Percentiles rank a stretch among this genome's conserved stretches.
phyloP scores from a whole-genome alignment of 23 tunicate species.

The Diplosoma virens region DNA sequence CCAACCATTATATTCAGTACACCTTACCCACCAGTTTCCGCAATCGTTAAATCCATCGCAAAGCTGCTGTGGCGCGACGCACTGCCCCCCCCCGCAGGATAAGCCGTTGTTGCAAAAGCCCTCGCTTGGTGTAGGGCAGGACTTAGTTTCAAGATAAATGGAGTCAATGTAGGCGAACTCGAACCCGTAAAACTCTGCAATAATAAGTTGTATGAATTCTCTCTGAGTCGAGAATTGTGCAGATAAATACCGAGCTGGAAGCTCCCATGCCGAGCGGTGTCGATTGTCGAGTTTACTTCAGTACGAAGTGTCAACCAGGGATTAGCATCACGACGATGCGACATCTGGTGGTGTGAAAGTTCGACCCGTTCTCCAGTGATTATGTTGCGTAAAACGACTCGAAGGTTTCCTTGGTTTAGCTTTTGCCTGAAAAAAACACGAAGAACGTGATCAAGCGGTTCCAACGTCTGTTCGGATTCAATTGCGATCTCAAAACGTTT shows the following conservation, averaged over 20 bases:
- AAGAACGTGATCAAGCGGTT: no score
- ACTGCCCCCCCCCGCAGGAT: conserved; percentile 31
- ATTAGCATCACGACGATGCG: neutral
- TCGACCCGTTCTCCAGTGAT: neutral
- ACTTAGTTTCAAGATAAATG: conserved; percentile 45
- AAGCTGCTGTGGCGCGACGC: conserved; percentile 48
- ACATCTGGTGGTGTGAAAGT: conserved; percentile 17
- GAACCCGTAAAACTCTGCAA: conserved; percentile 71
- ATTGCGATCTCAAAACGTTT: no score
- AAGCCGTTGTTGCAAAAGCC: conserved; percentile 64
- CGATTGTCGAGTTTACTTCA: conserved; percentile 43
- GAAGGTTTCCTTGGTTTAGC: conserved; percentile 34
- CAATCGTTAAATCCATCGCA: conserved; percentile 86
- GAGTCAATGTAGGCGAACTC: conserved; percentile 43
- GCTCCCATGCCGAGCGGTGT: conserved; percentile 10
- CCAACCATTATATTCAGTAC: no score
- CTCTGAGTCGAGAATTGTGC: neutral
- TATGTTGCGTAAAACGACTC: conserved; percentile 36
- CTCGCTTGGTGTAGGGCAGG: conserved; percentile 20
- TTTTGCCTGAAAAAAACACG: conserved; percentile 55
- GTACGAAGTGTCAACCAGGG: conserved; percentile 62
- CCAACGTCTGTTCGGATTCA: no score
- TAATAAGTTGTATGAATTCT: no score
- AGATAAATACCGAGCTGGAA: conserved; percentile 51
- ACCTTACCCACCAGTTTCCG: conserved; percentile 77